A percentile compares a stretch with the other conserved stretches of the same genome.
phyloP scores from a whole-genome alignment of 2,888 invertebrate species.

The Lymantria monacha region DNA sequence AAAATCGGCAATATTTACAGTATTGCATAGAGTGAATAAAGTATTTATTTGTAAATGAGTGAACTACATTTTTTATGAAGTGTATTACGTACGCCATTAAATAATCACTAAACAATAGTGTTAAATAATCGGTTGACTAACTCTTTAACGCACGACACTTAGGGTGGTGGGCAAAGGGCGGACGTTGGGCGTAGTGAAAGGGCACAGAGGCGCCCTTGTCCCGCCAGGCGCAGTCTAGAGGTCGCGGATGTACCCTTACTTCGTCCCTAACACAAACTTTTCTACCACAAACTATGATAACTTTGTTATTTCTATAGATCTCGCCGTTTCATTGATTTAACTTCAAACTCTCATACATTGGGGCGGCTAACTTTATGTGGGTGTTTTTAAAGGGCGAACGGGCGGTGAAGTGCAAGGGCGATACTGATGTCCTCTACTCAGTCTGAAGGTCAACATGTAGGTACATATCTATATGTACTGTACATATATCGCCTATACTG shows the following conservation, averaged over 20 bases:
- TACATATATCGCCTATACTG: constrained; percentile 25
- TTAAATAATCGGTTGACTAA: constrained; percentile 6
- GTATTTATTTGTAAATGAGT: too few species aligned
- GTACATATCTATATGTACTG: constrained; percentile 7
- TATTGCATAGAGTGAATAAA: too few species aligned
- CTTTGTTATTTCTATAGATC: constrained; percentile 27
- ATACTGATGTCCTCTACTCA: constrained; percentile 23
- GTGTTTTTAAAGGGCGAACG: constrained; percentile 24
- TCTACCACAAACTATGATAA: constrained; percentile 31
- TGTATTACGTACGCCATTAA: too few species aligned
- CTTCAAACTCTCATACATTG: constrained; percentile 3
- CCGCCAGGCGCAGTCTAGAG: constrained; percentile 72
- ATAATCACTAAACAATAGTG: neutral
- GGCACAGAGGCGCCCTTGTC: constrained; percentile 66
- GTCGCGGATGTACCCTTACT: constrained; percentile 71
- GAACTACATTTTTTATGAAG: too few species aligned
- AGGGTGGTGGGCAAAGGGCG: constrained; percentile 22
- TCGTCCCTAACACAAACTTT: constrained; percentile 47
- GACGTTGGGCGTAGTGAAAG: constrained; percentile 62
- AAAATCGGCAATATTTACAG: too few species aligned
- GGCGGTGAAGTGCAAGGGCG: constrained; percentile 33
- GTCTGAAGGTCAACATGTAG: constrained; percentile 35
- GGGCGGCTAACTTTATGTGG: constrained; percentile 6
- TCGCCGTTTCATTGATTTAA: constrained; percentile 18
- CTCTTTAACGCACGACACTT: constrained; percentile 6